Evolutionary conservation across 2,113 vertebrate species (phyloP).

Genomic region (Hoplias malabaricus): DNA sequence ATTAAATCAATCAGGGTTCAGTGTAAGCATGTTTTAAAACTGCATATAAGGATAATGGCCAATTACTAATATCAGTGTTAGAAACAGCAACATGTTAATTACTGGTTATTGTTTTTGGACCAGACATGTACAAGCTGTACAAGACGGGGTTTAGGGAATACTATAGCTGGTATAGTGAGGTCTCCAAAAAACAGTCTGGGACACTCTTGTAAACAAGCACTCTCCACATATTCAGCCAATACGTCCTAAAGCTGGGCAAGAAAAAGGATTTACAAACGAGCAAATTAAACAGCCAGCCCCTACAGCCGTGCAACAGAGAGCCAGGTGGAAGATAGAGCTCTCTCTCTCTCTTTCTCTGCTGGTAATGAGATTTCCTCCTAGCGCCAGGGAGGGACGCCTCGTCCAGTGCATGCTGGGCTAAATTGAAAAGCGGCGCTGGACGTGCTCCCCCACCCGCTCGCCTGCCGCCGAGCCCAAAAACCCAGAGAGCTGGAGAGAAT

Average conservation of each 20-base stretch:
- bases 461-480: conserved; percentile 38
- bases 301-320: conserved; percentile 42
- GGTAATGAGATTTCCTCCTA: conserved; percentile 50
- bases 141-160: neutral
- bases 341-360: conserved; percentile 49
- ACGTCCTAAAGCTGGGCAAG: conserved; percentile 34
- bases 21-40: neutral
- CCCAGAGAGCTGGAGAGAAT: conserved; percentile 32
- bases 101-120: neutral
- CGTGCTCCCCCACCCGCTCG: conserved; percentile 37
- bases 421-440: conserved; percentile 55
- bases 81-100: neutral
- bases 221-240: conserved; percentile 9
- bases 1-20: too few species aligned
- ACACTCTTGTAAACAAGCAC: neutral
- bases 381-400: conserved; percentile 21
- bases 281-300: conserved; percentile 56
- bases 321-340: conserved; percentile 44
- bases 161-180: neutral
- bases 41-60: neutral
- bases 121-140: neutral
- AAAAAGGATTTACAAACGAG: conserved; percentile 53
- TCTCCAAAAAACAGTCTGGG: neutral
- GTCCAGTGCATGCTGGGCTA: conserved; percentile 45
- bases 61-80: neutral